Base-by-base conservation (phyloP, 2,888 invertebrate species). In the Hypsopygia costalis region DNA sequence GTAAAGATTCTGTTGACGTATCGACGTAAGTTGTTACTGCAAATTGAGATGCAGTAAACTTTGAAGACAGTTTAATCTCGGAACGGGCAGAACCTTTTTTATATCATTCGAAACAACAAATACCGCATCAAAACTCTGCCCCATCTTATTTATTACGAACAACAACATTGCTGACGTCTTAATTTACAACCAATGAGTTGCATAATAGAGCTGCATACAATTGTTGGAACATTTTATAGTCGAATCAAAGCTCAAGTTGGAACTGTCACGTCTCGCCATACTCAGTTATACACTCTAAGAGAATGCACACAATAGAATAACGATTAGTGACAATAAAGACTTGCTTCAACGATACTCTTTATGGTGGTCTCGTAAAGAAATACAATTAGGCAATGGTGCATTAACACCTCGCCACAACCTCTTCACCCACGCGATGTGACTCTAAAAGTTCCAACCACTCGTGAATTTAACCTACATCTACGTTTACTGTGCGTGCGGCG, bases 301-400 rank as follows among this genome's bases (percentile, higher is more conserved):
- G 62, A 62, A 44, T 7, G 1, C 21, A 37, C 53, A 74, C 72
- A 80, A 77, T 71, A 62, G 67, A 72, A 69, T 63, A 73, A 65
- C 74, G 77, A 81, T 85, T 78, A 80, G 75, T 78, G 72, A 66
- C 71, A 70, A 76, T 78, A 77, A 80, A 78, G 70, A 67, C 54
- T 56, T 60, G 50, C 54, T 59, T 63, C 60, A 69, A 69, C 62
- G 62, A 67, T 69, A 54, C 75, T 69, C 67, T 80, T 79, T 79
- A 85, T 77, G 76, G 71, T 70, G 64, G 72, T 70, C 76, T 74
- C 71, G 74, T 77, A 83, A 81, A 81, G 81, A 62, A 79, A 81
- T 80, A 86, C 85, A 81, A 85, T 86, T 85, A 85, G 76, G 83
- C 82, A 82, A 86, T 80, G 74, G 66, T 81, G 67, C 83, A 86